phyloP scores from a whole-genome alignment of 2,113 vertebrate genomes.

The Pheucticus melanocephalus region DNA sequence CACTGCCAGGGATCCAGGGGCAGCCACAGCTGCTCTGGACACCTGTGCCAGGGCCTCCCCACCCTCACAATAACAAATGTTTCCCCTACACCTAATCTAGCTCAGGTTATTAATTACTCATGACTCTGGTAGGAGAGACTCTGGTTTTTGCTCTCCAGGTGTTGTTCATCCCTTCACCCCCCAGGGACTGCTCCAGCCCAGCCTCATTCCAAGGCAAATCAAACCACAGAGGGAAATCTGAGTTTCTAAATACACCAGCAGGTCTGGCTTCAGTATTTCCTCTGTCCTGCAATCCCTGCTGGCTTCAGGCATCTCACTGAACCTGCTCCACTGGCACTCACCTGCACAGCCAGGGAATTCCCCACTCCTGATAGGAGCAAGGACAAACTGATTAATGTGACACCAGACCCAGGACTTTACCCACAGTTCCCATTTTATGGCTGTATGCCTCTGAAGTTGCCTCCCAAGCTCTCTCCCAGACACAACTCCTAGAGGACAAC shows the following conservation, averaged over 20 bases:
- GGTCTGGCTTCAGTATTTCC: neutral
- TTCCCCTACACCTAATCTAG: neutral
- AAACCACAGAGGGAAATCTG: neutral
- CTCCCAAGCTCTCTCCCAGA: neutral
- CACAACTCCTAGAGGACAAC: neutral
- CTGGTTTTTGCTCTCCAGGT: neutral
- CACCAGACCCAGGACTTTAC: neutral
- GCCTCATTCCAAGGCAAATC: neutral
- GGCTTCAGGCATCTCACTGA: neutral
- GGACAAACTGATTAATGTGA: neutral
- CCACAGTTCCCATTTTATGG: neutral
- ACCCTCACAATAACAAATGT: neutral
- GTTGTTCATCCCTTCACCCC: neutral
- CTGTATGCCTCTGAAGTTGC: neutral
- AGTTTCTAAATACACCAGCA: neutral
- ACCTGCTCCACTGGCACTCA: neutral
- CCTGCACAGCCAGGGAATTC: neutral
- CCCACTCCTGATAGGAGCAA: neutral
- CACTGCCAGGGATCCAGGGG: neutral
- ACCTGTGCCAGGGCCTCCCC: neutral
- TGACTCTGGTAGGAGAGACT: neutral
- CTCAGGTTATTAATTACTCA: neutral
- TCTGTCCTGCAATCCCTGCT: neutral
- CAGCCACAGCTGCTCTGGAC: neutral
- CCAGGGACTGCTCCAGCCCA: neutral